Conservation (phyloP, 2,797 vertebrate genomes). For the Macropodus opercularis region DNA sequence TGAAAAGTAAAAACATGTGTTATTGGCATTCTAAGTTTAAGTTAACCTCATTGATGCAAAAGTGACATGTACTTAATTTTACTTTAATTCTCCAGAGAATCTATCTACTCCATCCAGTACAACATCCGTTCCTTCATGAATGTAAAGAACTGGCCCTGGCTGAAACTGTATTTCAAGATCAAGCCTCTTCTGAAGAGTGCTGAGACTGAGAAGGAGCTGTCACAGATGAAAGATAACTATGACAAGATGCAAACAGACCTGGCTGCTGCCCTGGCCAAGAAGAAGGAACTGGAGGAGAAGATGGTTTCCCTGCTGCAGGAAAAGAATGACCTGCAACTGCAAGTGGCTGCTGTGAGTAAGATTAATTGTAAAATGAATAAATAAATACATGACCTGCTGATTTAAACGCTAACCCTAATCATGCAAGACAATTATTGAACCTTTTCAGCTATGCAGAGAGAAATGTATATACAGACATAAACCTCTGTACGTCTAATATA, state of each 20-base stretch:
- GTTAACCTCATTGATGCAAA: too few relatives aligned
- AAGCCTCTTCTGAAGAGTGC: conserved; percentile 90
- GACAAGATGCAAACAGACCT: conserved; percentile 82
- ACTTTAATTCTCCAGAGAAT: conserved; percentile 2
- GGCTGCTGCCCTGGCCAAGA: conserved; percentile 84
- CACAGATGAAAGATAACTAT: conserved; percentile 89
- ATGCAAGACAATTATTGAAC: too few relatives aligned
- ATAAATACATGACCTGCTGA: too few relatives aligned
- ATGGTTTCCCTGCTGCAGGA: conserved; percentile 89
- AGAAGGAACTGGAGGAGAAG: conserved; percentile 92
- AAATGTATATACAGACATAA: too few relatives aligned
- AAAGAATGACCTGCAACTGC: conserved; percentile 90
- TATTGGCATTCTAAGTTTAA: too few relatives aligned
- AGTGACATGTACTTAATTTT: not conserved
- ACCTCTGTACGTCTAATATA: too few relatives aligned
- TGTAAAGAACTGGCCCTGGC: conserved; percentile 92
- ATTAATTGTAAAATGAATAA: too few relatives aligned
- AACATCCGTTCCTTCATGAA: conserved; percentile 89
- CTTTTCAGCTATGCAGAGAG: too few relatives aligned
- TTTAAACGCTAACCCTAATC: too few relatives aligned
- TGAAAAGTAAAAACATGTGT: too few relatives aligned
- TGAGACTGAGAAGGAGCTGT: conserved; percentile 89
- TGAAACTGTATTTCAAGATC: conserved; percentile 91
- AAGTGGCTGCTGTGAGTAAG: conserved; percentile 86
- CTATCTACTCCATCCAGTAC: conserved; percentile 86